Evolutionary conservation across 35 echinoderm and acorn worm genomes (phyloP).

Genomic region (Hemicentrotus pulcherrimus): DNA sequence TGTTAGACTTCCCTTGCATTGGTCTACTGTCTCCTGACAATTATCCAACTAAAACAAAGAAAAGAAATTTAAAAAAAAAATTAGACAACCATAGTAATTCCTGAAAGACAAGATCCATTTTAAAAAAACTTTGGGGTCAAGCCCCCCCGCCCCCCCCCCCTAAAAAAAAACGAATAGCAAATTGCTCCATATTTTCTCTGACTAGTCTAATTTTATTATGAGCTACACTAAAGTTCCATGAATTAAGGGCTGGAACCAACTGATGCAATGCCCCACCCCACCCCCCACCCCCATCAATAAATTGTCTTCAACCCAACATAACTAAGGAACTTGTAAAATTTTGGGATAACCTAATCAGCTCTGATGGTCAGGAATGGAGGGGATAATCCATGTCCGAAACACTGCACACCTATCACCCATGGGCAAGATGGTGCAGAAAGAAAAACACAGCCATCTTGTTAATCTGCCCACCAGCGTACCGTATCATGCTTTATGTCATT

Average conservation of each 20-base stretch:
- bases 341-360: too few relatives aligned
- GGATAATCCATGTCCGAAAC: too few relatives aligned
- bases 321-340: too few relatives aligned
- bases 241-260: too few relatives aligned
- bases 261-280: too few relatives aligned
- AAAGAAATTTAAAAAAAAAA: background rate
- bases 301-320: too few relatives aligned
- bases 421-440: background rate
- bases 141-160: too few relatives aligned
- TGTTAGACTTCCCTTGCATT: constrained; percentile 56
- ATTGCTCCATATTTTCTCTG: background rate
- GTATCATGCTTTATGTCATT: background rate
- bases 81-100: background rate
- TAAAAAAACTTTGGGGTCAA: background rate
- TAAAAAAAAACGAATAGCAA: background rate
- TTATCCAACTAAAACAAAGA: constrained; percentile 56
- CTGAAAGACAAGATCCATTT: background rate
- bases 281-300: too few relatives aligned
- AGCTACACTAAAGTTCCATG: too few relatives aligned
- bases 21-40: constrained; percentile 68
- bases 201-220: background rate
- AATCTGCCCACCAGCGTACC: background rate
- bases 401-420: background rate
- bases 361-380: too few relatives aligned
- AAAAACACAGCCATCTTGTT: background rate